Base-by-base conservation (phyloP, 37 sponge, comb jelly and placozoan species). In the Eunapius fragilis region DNA sequence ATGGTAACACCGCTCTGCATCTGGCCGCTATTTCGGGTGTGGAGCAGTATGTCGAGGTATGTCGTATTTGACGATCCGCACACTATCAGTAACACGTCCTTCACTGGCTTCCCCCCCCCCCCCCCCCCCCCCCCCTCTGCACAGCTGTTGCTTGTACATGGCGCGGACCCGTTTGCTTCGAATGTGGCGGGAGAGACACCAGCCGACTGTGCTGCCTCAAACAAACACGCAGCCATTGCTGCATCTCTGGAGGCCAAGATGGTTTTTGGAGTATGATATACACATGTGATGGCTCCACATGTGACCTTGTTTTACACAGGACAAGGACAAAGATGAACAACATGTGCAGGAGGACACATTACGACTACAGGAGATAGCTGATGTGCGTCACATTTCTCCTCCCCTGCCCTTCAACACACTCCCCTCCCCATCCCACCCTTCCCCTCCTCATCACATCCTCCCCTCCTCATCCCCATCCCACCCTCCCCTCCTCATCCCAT, bases 221-320 rank as follows among this genome's bases (percentile, higher is more conserved):
- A 68, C 25, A 74, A 80, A 48, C 84, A 79, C 48, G 38, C 33
- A 0, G 76, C 77, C 9, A 85, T 97, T 47, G 97, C 95, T 31
- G 74, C 94, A 19, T 80, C 31, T 24, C 81, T 97, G 0, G 97
- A 97, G 82, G 47, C 91, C 11, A 85, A 78, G 27, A 94, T 97
- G 93, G 95, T 97, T 13, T 97, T 97, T 69, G 41, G 87, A 14
- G 97, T 97, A 77, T 92, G 95, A 25, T 2, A 33, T 30, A 10
- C 10, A 24, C 13, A 13, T 58, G 34, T 24, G 0, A 33, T 76
- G 26, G 3, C 13, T 17, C 68, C 4, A 58, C 12, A 6, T 78
- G 71, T 30, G 77, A 80, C 17, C 82, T 82, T 37, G 76, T 80
- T 72, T 13, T 72, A 9, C 14, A 72, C 28, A 72, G 73, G 31